A percentile compares a stretch with the other conserved stretches of the same genome.
These are phyloP conservation scores for Hydractinia symbiolongicarpus DNA, from an alignment of 30 jellyfish, hydroid and myxozoan genomes.

Conservation along the genomic window DNA sequence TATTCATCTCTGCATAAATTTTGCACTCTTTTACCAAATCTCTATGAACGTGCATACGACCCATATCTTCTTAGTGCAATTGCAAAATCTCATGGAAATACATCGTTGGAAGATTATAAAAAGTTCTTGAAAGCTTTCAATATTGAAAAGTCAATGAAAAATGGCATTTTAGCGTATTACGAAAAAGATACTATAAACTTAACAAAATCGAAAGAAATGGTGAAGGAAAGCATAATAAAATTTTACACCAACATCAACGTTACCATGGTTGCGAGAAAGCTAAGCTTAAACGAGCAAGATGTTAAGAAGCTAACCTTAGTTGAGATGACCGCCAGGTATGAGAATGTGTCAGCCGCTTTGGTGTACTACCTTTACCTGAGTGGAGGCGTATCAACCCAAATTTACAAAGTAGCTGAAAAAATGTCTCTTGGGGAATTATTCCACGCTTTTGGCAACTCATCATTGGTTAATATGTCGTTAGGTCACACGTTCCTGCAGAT, in stretches of 20 bases:
- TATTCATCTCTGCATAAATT: background rate
- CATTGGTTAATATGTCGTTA: background rate
- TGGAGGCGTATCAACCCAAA: background rate
- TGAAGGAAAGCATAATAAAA: background rate
- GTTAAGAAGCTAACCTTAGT: background rate
- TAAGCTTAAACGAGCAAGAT: background rate
- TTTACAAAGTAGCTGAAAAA: background rate
- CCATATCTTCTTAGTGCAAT: background rate
- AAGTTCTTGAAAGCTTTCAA: background rate
- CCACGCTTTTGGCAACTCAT: background rate
- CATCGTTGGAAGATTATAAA: background rate
- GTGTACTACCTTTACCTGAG: background rate
- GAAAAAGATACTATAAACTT: background rate
- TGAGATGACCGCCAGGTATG: background rate
- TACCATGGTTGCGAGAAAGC: background rate
- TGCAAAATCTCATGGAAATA: background rate
- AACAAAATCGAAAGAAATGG: no score
- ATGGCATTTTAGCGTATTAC: background rate
- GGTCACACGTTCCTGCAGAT: background rate
- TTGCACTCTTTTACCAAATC: slow-evolving; percentile 2
- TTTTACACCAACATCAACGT: slow-evolving; percentile 1
- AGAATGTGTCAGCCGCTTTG: background rate
- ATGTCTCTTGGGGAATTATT: background rate
- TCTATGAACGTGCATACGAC: background rate
- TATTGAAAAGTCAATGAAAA: background rate